Base-by-base conservation (phyloP, 2,113 vertebrate genomes). In the Shinisaurus crocodilurus region DNA sequence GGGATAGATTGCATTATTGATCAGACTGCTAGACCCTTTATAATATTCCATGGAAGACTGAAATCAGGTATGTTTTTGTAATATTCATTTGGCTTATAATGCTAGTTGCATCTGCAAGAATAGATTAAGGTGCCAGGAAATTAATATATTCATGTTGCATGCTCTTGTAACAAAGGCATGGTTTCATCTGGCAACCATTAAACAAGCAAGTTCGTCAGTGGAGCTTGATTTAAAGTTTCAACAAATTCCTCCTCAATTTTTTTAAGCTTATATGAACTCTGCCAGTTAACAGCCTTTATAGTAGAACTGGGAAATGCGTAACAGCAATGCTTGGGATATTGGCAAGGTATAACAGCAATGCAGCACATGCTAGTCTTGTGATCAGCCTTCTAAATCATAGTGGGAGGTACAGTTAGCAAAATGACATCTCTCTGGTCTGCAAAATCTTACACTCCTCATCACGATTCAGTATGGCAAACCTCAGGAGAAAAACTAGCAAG, bases 131-230 rank as follows among this genome's bases (percentile, higher is more conserved):
- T 94, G 89, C 54, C 92, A 90, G 95, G 90, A 95, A 95, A 90
- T 90, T 86, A 93, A 10, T 1, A 0, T 92, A 94, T 92, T 92
- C 93, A 91, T 94, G 95, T 95, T 95, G 88, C 91, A 89, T 89
- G 93, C 8, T 80, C 90, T 89, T 90, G 95, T 90, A 95, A 93
- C 80, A 96, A 95, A 90, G 95, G 89, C 91, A 93, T 90, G 76
- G 96, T 89, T 83, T 92, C 95, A 97, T 97, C 96, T 97, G 96
- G 96, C 94, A 96, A 90, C 89, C 86, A 95, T 94, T 92, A 95
- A 94, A 89, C 81, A 95, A 86, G 95, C 90, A 92, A 89, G 34
- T 95, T 94, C 95, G 90, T 94, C 93, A 96, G 91, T 92, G 34
- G 83, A 93, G 23, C 92, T 94, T 87, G 94, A 94, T 82, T 96